Conservation (phyloP, 2,797 vertebrate genomes). For the Acipenser oxyrinchus region DNA sequence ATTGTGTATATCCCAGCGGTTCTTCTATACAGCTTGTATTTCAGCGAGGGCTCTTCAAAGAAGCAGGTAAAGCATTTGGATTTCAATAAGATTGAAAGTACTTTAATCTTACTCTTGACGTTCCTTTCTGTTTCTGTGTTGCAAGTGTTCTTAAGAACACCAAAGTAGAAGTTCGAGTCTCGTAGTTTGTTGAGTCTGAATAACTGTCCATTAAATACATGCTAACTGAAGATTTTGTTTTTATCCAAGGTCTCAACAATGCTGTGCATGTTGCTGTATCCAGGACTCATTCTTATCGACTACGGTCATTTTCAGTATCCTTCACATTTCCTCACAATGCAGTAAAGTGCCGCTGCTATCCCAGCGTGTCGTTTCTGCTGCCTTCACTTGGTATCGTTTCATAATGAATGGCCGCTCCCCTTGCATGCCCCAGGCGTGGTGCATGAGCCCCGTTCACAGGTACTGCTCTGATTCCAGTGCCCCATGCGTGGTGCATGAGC, state of each 20-base stretch:
- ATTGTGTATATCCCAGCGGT: constrained; percentile 87
- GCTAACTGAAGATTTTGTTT: constrained; percentile 8
- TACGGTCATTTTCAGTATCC: constrained; percentile 98
- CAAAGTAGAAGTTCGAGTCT: too few species aligned
- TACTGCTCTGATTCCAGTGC: too few species aligned
- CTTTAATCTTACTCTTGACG: background rate
- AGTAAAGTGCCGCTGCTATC: too few species aligned
- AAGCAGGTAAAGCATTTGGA: constrained; percentile 64
- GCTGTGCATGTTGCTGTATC: constrained; percentile 84
- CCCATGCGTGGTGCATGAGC: too few species aligned
- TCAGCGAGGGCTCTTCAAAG: constrained; percentile 70
- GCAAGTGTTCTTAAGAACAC: background rate
- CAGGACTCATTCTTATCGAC: constrained; percentile 90
- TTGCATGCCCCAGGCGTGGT: too few species aligned
- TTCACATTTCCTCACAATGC: constrained; percentile 37
- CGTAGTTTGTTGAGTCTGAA: too few species aligned
- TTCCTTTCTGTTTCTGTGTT: constrained; percentile 1
- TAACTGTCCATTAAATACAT: too few species aligned
- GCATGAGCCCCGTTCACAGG: too few species aligned
- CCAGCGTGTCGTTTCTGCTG: too few species aligned
- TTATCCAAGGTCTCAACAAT: constrained; percentile 62
- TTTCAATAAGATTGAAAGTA: background rate
- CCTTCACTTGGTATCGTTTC: too few species aligned
- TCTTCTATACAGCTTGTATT: constrained; percentile 74
- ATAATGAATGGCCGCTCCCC: too few species aligned